Evolutionary conservation across 2,888 invertebrate species (phyloP).

Genomic region (Monoplex corrugatus): DNA sequence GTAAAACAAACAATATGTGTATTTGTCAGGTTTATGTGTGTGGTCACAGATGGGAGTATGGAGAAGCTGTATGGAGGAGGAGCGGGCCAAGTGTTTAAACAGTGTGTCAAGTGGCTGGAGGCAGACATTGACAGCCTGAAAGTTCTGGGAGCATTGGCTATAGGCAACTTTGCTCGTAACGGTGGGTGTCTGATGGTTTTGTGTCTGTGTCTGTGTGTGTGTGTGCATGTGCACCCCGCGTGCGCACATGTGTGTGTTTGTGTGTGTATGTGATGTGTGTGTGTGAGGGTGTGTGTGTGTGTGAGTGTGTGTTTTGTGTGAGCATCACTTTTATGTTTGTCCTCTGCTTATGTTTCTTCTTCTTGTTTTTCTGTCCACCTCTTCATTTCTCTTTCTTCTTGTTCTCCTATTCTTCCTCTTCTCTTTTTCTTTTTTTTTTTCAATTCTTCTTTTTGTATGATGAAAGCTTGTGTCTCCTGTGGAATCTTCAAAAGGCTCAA

Average conservation of each 20-base stretch:
- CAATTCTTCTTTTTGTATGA: no score
- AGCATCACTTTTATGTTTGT: no score
- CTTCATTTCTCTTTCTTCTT: no score
- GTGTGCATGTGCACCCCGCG: not conserved
- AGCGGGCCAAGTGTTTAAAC: slow-evolving; percentile 87
- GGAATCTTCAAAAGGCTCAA: no score
- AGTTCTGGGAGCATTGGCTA: slow-evolving; percentile 91
- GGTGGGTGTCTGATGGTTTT: slow-evolving; percentile 74
- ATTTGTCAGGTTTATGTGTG: not conserved
- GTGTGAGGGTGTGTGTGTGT: not conserved
- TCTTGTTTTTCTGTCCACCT: no score
- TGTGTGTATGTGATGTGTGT: not conserved
- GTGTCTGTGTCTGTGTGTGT: not conserved
- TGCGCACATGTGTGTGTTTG: not conserved
- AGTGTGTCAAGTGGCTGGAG: slow-evolving; percentile 89
- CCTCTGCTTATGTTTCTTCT: no score
- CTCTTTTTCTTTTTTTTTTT: no score
- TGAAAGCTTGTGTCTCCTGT: no score
- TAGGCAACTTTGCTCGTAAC: slow-evolving; percentile 94
- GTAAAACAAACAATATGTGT: no score
- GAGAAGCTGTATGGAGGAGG: slow-evolving; percentile 90
- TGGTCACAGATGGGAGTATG: slow-evolving; percentile 86
- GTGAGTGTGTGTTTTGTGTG: no score
- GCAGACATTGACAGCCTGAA: slow-evolving; percentile 87
- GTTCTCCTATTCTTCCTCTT: no score